Evolutionary conservation across 2,888 invertebrate genomes (phyloP), one percentile per base, ranked within the genome.

Genomic region (Perithous albicinctus): DNA sequence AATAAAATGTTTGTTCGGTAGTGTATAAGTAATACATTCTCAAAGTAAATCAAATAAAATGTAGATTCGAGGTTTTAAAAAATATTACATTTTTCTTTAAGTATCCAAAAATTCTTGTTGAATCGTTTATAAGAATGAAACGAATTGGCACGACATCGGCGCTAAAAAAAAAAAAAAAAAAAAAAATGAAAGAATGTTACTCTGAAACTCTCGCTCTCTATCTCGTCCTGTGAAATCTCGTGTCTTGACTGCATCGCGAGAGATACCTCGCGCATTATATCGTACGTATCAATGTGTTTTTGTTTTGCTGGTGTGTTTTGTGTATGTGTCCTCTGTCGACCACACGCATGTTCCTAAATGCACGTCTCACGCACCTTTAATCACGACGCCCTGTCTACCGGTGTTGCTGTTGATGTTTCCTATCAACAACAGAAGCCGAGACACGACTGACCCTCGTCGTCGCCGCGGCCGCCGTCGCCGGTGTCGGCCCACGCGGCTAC

Each of bases 401-500:
- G 18, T 48, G 10, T 48, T 15, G n/a, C 12, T n/a, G 41, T n/a
- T 4, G 41, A 12, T n/a, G 0, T 12, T 41, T 41, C 41, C 41
- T 43, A 23, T 23, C 51, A 15, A 67, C 48, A 66, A 70, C 78
- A 82, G 82, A 82, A 67, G 70, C 75, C 61, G 82, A 82, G 59
- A 64, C 66, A 10, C 75, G 75, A 61, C 70, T 70, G 35, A 72
- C 59, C 0, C 75, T 82, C 81, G 61, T 85, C 74, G 75, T 78
- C 20, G 82, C 46, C 8, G 74, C 78, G n/a, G 54, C 54, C 26
- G 29, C 26, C 26, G 56, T 32, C 32, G 32, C 54, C 3, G 54
- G 26, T 70, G 78, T 84, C 48, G 82, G 76, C 20, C 38, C 66
- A 20, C 85, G 84, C 32, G 88, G 88, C 73, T 89, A 91, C 85